These are phyloP conservation scores for Rhynchotus rufescens DNA, from an alignment of 2,797 vertebrate species.

Conservation along the genomic window DNA sequence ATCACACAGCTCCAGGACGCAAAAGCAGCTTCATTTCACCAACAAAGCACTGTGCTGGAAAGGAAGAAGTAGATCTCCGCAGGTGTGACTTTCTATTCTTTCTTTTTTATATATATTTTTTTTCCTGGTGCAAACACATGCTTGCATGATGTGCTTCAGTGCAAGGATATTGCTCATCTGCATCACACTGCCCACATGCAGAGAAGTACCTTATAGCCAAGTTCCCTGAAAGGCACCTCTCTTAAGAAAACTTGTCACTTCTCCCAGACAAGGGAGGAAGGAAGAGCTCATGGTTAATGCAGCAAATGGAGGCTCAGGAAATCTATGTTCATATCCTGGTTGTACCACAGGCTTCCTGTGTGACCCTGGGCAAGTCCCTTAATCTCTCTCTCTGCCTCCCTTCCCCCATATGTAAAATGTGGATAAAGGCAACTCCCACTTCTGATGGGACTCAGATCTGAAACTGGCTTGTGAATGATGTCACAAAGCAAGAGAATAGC, in stretches of 20 bases:
- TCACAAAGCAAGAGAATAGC: accelerated
- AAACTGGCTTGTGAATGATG: neutral
- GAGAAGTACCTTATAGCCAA: neutral
- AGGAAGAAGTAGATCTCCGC: neutral
- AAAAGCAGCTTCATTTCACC: neutral
- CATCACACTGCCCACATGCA: neutral
- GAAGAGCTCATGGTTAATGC: conserved; percentile 53
- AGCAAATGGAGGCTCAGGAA: conserved; percentile 70
- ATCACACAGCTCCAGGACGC: neutral
- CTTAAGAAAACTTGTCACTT: conserved; percentile 36
- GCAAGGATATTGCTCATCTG: neutral
- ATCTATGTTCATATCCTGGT: conserved; percentile 67
- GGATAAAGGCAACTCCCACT: neutral
- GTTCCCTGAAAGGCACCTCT: neutral
- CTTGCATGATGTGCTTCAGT: neutral
- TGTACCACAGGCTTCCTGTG: conserved; percentile 68
- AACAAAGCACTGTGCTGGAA: neutral
- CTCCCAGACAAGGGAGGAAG: conserved; percentile 59
- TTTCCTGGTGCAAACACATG: neutral
- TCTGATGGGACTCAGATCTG: neutral
- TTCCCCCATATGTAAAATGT: neutral
- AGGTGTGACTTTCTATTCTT: neutral
- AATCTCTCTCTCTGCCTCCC: neutral
- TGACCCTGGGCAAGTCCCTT: conserved; percentile 30
- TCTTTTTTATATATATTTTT: neutral